Base-by-base conservation (phyloP, 2,113 vertebrate species). In the Perognathus longimembris region DNA sequence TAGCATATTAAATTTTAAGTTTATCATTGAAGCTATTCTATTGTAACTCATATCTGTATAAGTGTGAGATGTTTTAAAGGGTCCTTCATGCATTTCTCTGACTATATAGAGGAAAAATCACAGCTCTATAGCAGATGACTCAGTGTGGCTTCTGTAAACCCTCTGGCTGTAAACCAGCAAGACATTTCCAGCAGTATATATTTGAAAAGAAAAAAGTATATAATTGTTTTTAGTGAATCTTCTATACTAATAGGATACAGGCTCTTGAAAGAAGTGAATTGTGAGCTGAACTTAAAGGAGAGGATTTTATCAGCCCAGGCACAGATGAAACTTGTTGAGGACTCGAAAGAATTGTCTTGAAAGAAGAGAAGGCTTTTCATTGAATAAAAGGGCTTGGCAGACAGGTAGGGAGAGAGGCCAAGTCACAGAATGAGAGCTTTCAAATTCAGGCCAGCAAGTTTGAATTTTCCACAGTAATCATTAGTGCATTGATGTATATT, bases 1-100 rank as follows among this genome's bases (percentile, higher is more conserved):
- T 83, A 85, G 78, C n/a, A 74, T 34, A 38, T 70, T 85, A 75
- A 74, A 89, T 90, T 92, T 90, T 40, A 94, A 86, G 34, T 85
- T 91, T 80, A 70, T 95, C 22, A 78, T 50, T 84, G 36, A 95
- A 75, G 50, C 76, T 85, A 42, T 66, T 89, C 71, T 87, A n/a
- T 89, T 89, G 73, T 67, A 92, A 75, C 82, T 38, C 21, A 54
- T 74, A 59, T 32, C 82, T 83, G 10, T 67, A 8, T 71, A 69
- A 66, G 18, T 87, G 38, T 71, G 69, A 76, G 82, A 88, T 76
- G 20, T 84, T 73, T 91, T 66, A 80, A 95, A 86, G 86, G 66
- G 75, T 4, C 84, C 78, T 21, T 30, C 32, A 3, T 92, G 36
- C 14, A 61, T 24, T 90, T 88, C 84, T 95, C 66, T 54, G 67